Percentiles rank a stretch among this genome's conserved stretches.
These are phyloP conservation scores for Aricia agestis DNA, from an alignment of 1,140 invertebrate genomes.

Conservation along the genomic window DNA sequence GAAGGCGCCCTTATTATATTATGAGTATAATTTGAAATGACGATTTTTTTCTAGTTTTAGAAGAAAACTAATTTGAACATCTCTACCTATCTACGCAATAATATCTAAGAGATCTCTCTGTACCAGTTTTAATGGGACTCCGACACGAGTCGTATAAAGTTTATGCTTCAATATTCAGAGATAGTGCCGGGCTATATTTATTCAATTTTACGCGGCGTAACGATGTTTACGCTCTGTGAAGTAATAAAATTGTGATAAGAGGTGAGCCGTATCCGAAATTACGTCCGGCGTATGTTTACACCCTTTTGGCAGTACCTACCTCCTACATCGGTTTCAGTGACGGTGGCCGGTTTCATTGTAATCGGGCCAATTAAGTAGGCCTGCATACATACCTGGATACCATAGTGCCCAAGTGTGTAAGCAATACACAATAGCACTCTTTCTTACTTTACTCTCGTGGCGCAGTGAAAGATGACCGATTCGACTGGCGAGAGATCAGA, in stretches of 20 bases:
- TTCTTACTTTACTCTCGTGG: too few relatives aligned
- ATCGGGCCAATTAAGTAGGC: background rate
- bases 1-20: too few relatives aligned
- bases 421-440: too few relatives aligned
- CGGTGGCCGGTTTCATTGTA: background rate
- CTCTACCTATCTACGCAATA: background rate
- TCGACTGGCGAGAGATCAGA: too few relatives aligned
- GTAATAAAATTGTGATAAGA: background rate
- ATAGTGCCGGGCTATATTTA: background rate
- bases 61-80: too few relatives aligned
- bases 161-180: background rate
- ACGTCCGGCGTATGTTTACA: background rate
- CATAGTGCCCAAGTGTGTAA: too few relatives aligned
- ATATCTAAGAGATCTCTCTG: background rate
- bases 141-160: background rate
- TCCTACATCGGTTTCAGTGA: background rate
- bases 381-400: too few relatives aligned
- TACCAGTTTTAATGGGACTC: background rate
- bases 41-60: background rate
- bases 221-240: constrained; percentile 2
- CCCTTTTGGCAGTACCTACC: background rate
- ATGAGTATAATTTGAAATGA: background rate
- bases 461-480: too few relatives aligned
- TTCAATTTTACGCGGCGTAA: background rate
- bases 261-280: background rate